Evolutionary conservation across 2,888 invertebrate genomes (phyloP).

Genomic region (Galeopsomyia nigrocyanea): DNA sequence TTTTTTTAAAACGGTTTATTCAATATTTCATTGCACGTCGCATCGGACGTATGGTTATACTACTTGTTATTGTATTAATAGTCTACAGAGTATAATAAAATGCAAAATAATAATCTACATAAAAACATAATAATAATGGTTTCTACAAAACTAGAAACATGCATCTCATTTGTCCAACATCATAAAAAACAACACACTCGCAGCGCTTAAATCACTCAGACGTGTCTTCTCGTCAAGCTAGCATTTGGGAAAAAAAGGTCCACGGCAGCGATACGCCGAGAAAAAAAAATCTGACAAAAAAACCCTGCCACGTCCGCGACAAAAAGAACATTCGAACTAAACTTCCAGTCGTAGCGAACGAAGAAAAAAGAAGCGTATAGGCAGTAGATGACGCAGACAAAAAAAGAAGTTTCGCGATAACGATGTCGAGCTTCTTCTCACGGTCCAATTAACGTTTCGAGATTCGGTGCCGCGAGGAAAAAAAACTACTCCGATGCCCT

Average conservation of each 20-base stretch:
- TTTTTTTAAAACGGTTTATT: no score
- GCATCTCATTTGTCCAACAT: not conserved
- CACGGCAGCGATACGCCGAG: slow-evolving; percentile 15
- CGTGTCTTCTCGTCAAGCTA: not conserved
- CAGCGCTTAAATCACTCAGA: not conserved
- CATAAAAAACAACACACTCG: slow-evolving; percentile 1
- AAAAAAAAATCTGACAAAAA: no score
- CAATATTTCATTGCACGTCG: no score
- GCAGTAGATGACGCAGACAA: slow-evolving; percentile 28
- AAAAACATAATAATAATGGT: not conserved
- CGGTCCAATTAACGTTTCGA: slow-evolving; percentile 32
- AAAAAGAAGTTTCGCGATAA: slow-evolving; percentile 23
- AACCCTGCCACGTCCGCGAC: not conserved
- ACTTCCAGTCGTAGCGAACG: not conserved
- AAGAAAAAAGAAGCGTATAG: not conserved
- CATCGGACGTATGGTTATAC: no score
- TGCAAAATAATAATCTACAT: not conserved
- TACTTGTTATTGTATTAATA: not conserved
- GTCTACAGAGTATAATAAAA: no score
- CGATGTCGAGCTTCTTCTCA: slow-evolving; percentile 28
- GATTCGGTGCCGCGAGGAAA: not conserved
- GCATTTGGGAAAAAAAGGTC: slow-evolving; percentile 2
- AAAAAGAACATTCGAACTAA: slow-evolving; percentile 19
- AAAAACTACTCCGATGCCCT: no score
- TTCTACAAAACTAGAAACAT: not conserved